phyloP scores from a whole-genome alignment of 2,113 vertebrate genomes.

The Python bivittatus region DNA sequence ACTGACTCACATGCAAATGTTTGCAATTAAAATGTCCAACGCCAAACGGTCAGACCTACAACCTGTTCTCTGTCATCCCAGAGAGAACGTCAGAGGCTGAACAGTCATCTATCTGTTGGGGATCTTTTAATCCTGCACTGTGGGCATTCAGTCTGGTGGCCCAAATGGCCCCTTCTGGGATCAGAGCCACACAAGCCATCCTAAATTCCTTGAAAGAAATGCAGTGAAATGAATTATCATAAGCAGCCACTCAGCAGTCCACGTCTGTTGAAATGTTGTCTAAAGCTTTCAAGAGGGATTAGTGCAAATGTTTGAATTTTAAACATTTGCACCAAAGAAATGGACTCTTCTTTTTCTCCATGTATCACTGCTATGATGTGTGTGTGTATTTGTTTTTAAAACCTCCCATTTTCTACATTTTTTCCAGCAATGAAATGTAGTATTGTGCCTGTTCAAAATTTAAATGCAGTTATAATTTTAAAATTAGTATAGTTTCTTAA shows the following conservation, averaged over 20 bases:
- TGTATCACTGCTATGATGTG: not conserved
- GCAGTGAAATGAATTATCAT: not conserved
- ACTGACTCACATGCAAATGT: not conserved
- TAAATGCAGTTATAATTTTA: not conserved
- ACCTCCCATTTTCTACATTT: not conserved
- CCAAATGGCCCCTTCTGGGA: not conserved
- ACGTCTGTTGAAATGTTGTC: not conserved
- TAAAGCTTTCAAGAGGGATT: not conserved
- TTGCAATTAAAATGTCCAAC: not conserved
- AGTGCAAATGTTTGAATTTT: not conserved
- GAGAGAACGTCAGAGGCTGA: not conserved
- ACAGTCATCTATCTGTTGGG: not conserved
- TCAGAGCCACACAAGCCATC: not conserved
- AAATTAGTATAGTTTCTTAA: slow-evolving; percentile 50
- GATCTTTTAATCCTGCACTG: not conserved
- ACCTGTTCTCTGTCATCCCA: not conserved
- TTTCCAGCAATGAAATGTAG: not conserved
- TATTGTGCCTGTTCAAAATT: not conserved
- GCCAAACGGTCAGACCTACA: not conserved
- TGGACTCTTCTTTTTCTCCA: not conserved
- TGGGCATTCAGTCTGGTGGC: not conserved
- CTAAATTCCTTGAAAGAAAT: not conserved
- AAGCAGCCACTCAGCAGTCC: not conserved
- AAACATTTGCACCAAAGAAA: not conserved
- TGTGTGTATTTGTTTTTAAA: not conserved